Evolutionary conservation across 2,888 invertebrate genomes (phyloP).

Genomic region (Maniola hyperantus): DNA sequence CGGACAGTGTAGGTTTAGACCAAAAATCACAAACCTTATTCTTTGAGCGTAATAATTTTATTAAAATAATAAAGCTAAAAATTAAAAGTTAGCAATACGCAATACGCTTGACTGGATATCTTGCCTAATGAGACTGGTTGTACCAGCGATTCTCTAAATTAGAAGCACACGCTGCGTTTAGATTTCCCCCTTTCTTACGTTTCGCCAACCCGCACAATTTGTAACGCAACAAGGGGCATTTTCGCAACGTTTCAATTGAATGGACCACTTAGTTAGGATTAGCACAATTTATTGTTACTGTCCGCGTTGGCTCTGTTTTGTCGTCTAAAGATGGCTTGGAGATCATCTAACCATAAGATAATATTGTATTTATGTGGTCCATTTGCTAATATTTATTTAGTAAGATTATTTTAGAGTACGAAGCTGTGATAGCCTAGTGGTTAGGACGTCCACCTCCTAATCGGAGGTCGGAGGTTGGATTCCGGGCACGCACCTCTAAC

Average conservation of each 20-base stretch:
- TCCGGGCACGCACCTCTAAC: too few species aligned
- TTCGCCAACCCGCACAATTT: conserved; percentile 62
- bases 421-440: too few species aligned
- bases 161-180: conserved; percentile 55
- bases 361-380: conserved; percentile 6
- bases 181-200: conserved; percentile 68
- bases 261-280: conserved; percentile 57
- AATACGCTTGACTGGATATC: conserved; percentile 17
- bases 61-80: conserved; percentile 3
- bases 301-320: conserved; percentile 45
- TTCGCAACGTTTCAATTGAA: conserved; percentile 74
- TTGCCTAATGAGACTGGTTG: conserved; percentile 50
- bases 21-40: neutral
- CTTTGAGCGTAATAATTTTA: neutral
- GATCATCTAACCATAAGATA: conserved; percentile 38
- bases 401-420: too few species aligned
- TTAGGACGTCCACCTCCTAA: too few species aligned
- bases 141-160: conserved; percentile 62
- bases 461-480: too few species aligned
- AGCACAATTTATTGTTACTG: conserved; percentile 52
- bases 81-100: conserved; percentile 3
- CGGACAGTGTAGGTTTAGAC: too few species aligned
- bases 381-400: neutral
- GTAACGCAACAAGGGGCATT: conserved; percentile 67
- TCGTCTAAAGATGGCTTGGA: conserved; percentile 51